Conservation (phyloP, 1,140 invertebrate genomes). For the Mizuhopecten yessoensis region DNA sequence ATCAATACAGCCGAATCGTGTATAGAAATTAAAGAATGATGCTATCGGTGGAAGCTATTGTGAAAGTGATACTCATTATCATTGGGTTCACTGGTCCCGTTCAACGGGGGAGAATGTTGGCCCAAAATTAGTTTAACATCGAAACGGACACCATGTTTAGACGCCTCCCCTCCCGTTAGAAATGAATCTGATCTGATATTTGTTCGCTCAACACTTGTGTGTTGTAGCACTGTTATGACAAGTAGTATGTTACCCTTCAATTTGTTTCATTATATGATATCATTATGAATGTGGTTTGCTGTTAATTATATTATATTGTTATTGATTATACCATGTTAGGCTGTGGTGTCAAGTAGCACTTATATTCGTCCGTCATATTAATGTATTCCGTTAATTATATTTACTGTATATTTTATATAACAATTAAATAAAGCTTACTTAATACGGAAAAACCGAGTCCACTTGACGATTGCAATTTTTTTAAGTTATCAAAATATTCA, state of each 20-base stretch:
- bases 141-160: slow-evolving; percentile 30
- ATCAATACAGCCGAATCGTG: background rate
- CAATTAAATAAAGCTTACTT: no score
- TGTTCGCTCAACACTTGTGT: no score
- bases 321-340: no score
- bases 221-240: background rate
- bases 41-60: background rate
- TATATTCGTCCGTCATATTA: no score
- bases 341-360: no score
- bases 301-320: no score
- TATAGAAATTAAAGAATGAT: background rate
- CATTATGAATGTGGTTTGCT: background rate
- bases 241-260: no score
- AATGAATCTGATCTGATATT: background rate
- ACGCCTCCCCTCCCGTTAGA: background rate
- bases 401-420: no score
- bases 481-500: no score
- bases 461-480: no score
- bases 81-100: slow-evolving; percentile 20
- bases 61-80: background rate
- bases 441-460: no score
- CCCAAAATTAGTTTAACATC: background rate
- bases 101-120: background rate
- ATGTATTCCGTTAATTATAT: no score
- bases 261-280: background rate